Evolutionary conservation across 1,140 invertebrate species (phyloP), one percentile per base, ranked within the genome.

Genomic region (Vanessa atalanta): DNA sequence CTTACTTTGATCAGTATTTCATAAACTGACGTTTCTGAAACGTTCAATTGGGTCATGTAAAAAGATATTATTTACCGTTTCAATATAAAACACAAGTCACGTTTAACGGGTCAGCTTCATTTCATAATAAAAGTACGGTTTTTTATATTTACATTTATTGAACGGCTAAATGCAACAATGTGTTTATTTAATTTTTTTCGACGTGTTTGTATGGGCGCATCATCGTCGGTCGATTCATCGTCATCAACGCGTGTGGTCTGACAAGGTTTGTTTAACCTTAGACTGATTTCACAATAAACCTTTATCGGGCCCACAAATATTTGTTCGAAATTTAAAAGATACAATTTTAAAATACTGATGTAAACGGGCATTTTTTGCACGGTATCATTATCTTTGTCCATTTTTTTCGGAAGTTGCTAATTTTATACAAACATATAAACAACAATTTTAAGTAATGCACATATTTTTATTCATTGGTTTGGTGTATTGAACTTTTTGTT

Each of bases 221-320:
- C 64, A 65, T 53, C 64, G 65, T 53, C 72, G 23, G 65, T 47
- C 74, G 73, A 76, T 43, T 76, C 77, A 73, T 47, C 65, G 51
- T 68, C 55, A 37, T 37, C 67, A 51, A 23, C 60, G 77, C 73
- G 73, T 78, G 73, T 78, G 77, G 77, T 75, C 73, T 72, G 72
- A 65, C 70, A 50, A 53, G 50, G 67, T 75, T 72, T 63, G 74
- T 70, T 76, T 76, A 70, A 66, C 55, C 65, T 64, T 68, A 68
- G 43, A 20, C 65, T 47, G 50, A 55, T 55, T 37, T 55, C 65
- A 55, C 65, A 68, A 68, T 31, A 60, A 68, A 43, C 65, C 65
- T 26, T 60, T 60, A 60, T 60, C 55, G 3, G 55, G 23, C 23
- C 14, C 55, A 60, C 55, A 60, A 60, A 60, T 60, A 60, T 60